A percentile compares a stretch with the other conserved stretches of the same genome.
Evolutionary conservation across 2,888 invertebrate species (phyloP).

Genomic region (Euplagia quadripunctaria): DNA sequence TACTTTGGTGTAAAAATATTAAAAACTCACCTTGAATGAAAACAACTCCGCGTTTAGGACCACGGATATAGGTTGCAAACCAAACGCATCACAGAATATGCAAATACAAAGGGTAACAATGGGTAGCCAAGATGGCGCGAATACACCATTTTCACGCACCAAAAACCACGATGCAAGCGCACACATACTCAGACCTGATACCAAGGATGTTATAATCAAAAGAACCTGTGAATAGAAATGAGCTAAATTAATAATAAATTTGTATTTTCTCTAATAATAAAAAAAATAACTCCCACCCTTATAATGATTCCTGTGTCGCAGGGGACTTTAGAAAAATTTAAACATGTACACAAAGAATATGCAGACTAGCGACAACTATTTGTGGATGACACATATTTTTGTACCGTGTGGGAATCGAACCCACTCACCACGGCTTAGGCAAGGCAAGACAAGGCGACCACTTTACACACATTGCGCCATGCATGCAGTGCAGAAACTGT

Average conservation of each 20-base stretch:
- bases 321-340: too few relatives aligned
- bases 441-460: too few relatives aligned
- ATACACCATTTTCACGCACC: conserved; percentile 59
- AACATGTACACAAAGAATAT: too few relatives aligned
- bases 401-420: too few relatives aligned
- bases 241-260: not conserved
- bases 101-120: conserved; percentile 81
- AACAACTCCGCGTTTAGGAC: conserved; percentile 80
- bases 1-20: too few relatives aligned
- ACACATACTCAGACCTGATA: conserved; percentile 79
- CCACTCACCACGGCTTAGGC: too few relatives aligned
- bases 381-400: too few relatives aligned
- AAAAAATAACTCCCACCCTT: too few relatives aligned
- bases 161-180: conserved; percentile 78
- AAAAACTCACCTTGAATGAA: conserved; percentile 72
- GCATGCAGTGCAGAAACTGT: too few relatives aligned
- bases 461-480: too few relatives aligned
- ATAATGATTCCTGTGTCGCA: too few relatives aligned
- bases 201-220: conserved; percentile 66
- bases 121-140: conserved; percentile 81
- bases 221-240: conserved; percentile 64
- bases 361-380: not conserved
- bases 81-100: conserved; percentile 42
- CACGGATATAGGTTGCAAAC: conserved; percentile 20
- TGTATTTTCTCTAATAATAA: too few relatives aligned